Base-by-base conservation (phyloP, 2,888 invertebrate species). In the Cryptus armator region DNA sequence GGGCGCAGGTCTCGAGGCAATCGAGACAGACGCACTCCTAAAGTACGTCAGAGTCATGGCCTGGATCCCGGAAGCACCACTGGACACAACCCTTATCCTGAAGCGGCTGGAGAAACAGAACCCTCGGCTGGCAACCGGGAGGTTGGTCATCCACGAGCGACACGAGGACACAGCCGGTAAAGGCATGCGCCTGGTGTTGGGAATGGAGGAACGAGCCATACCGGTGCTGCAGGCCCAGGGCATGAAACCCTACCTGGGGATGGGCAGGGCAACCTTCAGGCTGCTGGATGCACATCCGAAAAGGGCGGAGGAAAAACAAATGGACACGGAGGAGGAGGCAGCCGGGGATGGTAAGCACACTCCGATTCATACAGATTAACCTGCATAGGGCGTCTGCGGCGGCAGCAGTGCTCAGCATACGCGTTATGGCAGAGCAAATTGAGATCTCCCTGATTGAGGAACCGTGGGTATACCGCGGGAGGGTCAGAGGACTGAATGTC, bases 141-240 rank as follows among this genome's bases (percentile, higher is more conserved):
- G 76, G 5, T 86, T 86, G 86, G 82, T 81, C 46, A 53, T 72
- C 59, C 74, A 78, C n/a, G 81, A 81, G n/a, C 9, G 81, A 71
- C 48, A 78, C 82, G 19, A 53, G 59, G 59, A 32, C 5, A 44
- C 43, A 6, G 6, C 71, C 24, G 37, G 56, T 24, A 56, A 56
- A 1, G 71, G 43, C 0, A 72, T 77, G 46, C 83, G 81, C 46
- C 78, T 86, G 16, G 51, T 86, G 53, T 24, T 81, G 24, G 86
- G 86, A 51, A 75, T 84, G 46, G 46, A 76, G 5, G 80, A 78
- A 68, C 81, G 14, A 48, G 32, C 29, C 29, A 4, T 75, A 51
- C 48, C 64, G 37, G 64, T 62, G 64, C 19, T 75, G 2, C 19
- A 48, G 32, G 19, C 32, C 4, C 37, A 44, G 32, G 46, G 76